These are phyloP conservation scores for Eristalinus sepulchralis DNA, from an alignment of 2,888 invertebrate genomes.

Conservation along the genomic window DNA sequence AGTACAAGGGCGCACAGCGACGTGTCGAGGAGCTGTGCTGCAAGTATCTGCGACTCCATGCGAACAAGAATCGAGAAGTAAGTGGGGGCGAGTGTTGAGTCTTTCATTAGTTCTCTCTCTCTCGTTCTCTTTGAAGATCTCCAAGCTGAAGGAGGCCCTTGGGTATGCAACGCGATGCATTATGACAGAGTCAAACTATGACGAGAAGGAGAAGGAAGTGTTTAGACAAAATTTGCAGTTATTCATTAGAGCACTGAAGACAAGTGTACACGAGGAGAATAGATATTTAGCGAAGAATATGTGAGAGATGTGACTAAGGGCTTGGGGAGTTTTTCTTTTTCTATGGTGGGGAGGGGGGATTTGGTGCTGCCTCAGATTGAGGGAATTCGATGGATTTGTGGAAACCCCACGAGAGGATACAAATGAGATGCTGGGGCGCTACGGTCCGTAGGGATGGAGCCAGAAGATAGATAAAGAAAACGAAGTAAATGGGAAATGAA, in stretches of 20 bases:
- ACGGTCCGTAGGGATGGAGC: no score
- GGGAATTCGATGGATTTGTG: no score
- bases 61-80: slow-evolving; percentile 76
- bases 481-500: no score
- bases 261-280: slow-evolving; percentile 34
- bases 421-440: no score
- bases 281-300: neutral
- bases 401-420: no score
- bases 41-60: slow-evolving; percentile 75
- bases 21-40: slow-evolving; percentile 75
- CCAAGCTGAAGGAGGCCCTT: slow-evolving; percentile 74
- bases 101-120: neutral
- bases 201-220: slow-evolving; percentile 51
- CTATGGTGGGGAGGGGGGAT: neutral
- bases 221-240: slow-evolving; percentile 75
- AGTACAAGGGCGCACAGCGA: slow-evolving; percentile 74
- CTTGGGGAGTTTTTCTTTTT: neutral
- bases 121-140: slow-evolving; percentile 65
- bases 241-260: slow-evolving; percentile 73
- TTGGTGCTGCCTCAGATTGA: neutral
- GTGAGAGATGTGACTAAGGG: neutral
- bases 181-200: slow-evolving; percentile 51
- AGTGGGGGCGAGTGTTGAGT: neutral
- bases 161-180: slow-evolving; percentile 72
- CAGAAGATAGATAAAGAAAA: no score